Percentiles rank a stretch among this genome's conserved stretches.
Evolutionary conservation across 2,888 invertebrate genomes (phyloP).

Genomic region (Orthosia incerta): DNA sequence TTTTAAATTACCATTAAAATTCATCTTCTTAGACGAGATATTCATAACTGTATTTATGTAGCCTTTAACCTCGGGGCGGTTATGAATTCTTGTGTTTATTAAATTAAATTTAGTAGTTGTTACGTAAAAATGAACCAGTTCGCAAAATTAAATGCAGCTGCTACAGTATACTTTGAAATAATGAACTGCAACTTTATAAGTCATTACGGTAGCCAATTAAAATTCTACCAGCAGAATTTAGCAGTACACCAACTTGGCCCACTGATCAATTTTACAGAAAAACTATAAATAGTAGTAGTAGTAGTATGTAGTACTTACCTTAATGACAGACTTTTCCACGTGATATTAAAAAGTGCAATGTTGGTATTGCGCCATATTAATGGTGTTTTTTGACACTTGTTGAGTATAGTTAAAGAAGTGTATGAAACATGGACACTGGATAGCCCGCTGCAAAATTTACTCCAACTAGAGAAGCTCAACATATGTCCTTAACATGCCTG

Average conservation of each 20-base stretch:
- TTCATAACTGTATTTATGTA: slow-evolving; percentile 32
- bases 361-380: too few relatives aligned
- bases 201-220: neutral
- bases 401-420: too few relatives aligned
- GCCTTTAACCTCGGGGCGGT: slow-evolving; percentile 35
- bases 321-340: too few relatives aligned
- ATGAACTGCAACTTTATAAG: slow-evolving; percentile 11
- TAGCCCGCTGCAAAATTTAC: too few relatives aligned
- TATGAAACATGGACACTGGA: too few relatives aligned
- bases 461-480: too few relatives aligned
- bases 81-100: slow-evolving; percentile 45
- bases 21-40: slow-evolving; percentile 36
- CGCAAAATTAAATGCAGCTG: slow-evolving; percentile 18
- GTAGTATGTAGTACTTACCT: too few relatives aligned
- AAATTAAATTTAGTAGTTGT: slow-evolving; percentile 42
- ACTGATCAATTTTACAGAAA: too few relatives aligned
- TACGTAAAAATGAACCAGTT: slow-evolving; percentile 40
- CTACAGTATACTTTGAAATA: slow-evolving; percentile 21
- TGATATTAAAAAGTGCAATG: too few relatives aligned
- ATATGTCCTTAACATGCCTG: too few relatives aligned
- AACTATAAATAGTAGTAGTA: too few relatives aligned
- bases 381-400: too few relatives aligned
- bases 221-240: neutral
- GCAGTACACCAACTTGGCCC: neutral
- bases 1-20: slow-evolving; percentile 33